These are phyloP conservation scores for Baryphthengus martii DNA, from an alignment of 2,113 vertebrate species.

Conservation along the genomic window DNA sequence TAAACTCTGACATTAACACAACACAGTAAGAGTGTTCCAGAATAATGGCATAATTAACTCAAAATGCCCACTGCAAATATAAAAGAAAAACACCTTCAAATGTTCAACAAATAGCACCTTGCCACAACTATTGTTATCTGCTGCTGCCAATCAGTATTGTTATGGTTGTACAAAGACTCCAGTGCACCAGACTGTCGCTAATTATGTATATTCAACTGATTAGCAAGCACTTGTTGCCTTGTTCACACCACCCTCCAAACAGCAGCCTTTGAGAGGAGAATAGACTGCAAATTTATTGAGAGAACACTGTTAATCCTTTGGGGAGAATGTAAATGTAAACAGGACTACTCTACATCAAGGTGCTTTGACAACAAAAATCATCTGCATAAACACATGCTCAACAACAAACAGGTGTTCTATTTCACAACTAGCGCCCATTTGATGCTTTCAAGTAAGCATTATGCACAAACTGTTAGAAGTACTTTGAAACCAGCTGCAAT, in stretches of 20 bases:
- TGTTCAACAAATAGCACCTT: conserved; percentile 57
- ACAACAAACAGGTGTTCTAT: conserved; percentile 92
- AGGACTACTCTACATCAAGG: conserved; percentile 83
- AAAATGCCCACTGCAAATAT: conserved; percentile 51
- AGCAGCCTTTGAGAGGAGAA: conserved; percentile 82
- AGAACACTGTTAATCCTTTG: conserved; percentile 84
- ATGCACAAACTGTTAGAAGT: conserved; percentile 83
- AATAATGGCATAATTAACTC: conserved; percentile 27
- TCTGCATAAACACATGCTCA: conserved; percentile 86
- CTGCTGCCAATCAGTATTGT: conserved; percentile 71
- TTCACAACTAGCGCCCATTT: conserved; percentile 85
- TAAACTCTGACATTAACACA: conserved; percentile 25
- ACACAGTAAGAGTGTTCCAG: conserved; percentile 15
- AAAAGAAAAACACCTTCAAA: conserved; percentile 61
- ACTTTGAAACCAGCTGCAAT: conserved; percentile 88
- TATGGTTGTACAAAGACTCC: conserved; percentile 70
- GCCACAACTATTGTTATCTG: conserved; percentile 57
- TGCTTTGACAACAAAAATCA: conserved; percentile 89
- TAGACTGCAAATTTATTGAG: conserved; percentile 82
- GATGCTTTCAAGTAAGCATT: conserved; percentile 80
- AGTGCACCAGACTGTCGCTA: conserved; percentile 79
- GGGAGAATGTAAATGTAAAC: conserved; percentile 83
- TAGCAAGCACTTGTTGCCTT: conserved; percentile 83
- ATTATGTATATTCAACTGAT: conserved; percentile 82
- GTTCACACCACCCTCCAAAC: conserved; percentile 79